Conservation (phyloP, 2,113 vertebrate genomes). For the Numenius arquata region DNA sequence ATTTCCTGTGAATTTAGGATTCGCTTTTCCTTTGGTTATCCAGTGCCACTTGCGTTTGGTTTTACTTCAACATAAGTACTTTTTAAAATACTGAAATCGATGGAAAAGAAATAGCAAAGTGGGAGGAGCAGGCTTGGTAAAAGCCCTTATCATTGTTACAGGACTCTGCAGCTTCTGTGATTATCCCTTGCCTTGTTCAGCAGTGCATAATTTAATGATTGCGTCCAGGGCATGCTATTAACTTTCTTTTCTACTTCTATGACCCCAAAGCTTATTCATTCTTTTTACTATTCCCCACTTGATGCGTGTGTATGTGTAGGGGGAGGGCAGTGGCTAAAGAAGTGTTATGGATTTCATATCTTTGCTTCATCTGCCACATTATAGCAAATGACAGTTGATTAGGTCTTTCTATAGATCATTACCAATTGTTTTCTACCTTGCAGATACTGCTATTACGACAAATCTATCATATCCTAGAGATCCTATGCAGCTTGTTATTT, state of each 20-base stretch:
- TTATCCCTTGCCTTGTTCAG: constrained; percentile 44
- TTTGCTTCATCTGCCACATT: constrained; percentile 67
- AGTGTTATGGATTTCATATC: constrained; percentile 52
- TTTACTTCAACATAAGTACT: not conserved
- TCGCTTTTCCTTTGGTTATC: not conserved
- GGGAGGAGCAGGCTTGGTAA: not conserved
- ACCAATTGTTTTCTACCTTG: constrained; percentile 80
- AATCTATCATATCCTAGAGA: constrained; percentile 79
- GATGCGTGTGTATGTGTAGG: not conserved
- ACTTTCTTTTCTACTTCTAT: constrained; percentile 57
- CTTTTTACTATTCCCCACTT: constrained; percentile 26
- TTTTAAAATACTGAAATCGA: not conserved
- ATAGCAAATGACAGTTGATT: constrained; percentile 79
- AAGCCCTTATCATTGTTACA: constrained; percentile 20
- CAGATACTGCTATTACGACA: constrained; percentile 74
- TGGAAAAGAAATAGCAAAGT: constrained; percentile 15
- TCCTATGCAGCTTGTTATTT: constrained; percentile 80
- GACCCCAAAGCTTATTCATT: constrained; percentile 41
- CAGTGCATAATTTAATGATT: constrained; percentile 50
- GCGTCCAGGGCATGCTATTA: constrained; percentile 40
- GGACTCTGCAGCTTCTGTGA: not conserved
- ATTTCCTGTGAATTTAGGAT: not conserved
- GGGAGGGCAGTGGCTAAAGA: constrained; percentile 20
- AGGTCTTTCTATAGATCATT: constrained; percentile 84
- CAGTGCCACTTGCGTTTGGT: not conserved